Base-by-base conservation (phyloP, 1,140 invertebrate species). In the Philotrypesis tridentata region DNA sequence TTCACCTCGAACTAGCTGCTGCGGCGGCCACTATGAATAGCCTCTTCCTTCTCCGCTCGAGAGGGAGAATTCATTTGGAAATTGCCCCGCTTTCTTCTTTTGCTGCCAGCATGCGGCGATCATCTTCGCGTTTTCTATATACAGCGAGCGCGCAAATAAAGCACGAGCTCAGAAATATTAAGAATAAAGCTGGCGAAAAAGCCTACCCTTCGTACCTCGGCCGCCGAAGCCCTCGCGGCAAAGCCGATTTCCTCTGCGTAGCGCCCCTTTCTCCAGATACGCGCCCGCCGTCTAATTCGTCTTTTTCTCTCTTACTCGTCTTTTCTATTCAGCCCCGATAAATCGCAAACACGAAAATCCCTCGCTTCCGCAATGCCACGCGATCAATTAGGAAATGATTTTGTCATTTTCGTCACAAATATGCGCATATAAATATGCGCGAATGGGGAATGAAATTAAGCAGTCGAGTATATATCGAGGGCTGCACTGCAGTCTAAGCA, bases 141-240 rank as follows among this genome's bases (percentile, higher is more conserved):
- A 3, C 33, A 37, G 4, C 4, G 9, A 9, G 14, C 55, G 2
- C n/a, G 55, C 12, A 17, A 60, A 60, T 14, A 60, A n/a, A 14
- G 55, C 4, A n/a, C n/a, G 61, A 89, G 88, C 86, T 87, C 89
- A 87, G 85, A 89, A 89, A 89, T 89, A 89, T 89, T 87, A 89
- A 88, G 87, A 87, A 87, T 88, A 89, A 88, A 85, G 87, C 87
- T 85, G 4, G 14, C 55, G 25, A 43, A 43, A 43, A 43, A 43
- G 9, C 43, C 48, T 27, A n/a, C 68, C 65, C 67, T 23, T 11
- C 68, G 76, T n/a, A n/a, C n/a, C n/a, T n/a, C n/a, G n/a, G 9
- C 33, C 9, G 9, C 33, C 65, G 67, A 71, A 80, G 55, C 70
- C 78, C 70, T 61, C n/a, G 87, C 84, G 83, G 72, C 77, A 76